Base-by-base conservation (phyloP, 1,140 invertebrate species). In the Microplitis demolitor region DNA sequence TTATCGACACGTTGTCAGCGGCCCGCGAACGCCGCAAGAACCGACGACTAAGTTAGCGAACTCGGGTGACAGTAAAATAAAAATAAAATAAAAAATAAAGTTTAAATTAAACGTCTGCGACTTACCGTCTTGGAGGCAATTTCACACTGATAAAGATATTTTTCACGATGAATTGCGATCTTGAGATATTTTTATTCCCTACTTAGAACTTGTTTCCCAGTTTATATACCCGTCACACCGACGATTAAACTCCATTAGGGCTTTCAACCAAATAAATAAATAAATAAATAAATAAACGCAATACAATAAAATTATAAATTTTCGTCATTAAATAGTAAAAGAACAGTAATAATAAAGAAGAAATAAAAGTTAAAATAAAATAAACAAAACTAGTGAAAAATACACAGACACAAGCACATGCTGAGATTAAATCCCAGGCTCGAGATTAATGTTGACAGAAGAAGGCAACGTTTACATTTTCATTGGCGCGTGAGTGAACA, bases 391-490 rank as follows among this genome's bases (percentile, higher is more conserved):
- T 45, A 45, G 39, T 45, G 16, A 35, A 68, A 33, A 68, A 34
- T 68, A 51, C 50, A 66, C 50, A 50, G 64, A 45, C 39, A 45
- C 39, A 45, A 45, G 39, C 39, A 45, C 39, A 45, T 45, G 39
- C 39, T 45, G 39, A 45, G 39, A 45, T 45, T 45, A 45, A 45
- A 45, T 66, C 53, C 53, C 24, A 33, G 33, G 3, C 56, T 34
- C 24, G 50, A 68, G 53, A 68, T 68, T 68, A 68, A 68, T 68
- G 66, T 68, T 68, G 51, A 68, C 66, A 51, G 14, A 68, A 53
- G 37, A 56, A 53, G 34, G 53, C 54, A 56, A 56, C 53, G 51
- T 54, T 56, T 68, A 68, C 66, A 68, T 68, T 68, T 68, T 68
- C 66, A 68, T 68, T 68, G 66, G 66, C 34, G 37, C 24, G 50